Base-by-base conservation (phyloP, 2,888 invertebrate species). In the Eubasilissa splendida region DNA sequence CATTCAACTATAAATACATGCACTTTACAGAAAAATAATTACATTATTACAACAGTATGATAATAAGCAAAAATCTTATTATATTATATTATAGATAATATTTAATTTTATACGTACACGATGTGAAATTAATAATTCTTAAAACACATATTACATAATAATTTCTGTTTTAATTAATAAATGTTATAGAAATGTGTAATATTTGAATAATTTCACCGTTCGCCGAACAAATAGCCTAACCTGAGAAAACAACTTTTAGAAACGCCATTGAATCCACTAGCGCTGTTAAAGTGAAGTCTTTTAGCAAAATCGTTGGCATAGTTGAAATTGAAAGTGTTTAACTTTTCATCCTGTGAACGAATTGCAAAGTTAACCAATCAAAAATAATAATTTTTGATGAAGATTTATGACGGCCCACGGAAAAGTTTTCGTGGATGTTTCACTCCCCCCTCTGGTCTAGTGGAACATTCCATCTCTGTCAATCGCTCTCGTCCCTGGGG, bases 331-430 rank as follows among this genome's bases (percentile, higher is more conserved):
- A 74, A 79, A 74, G 79, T 79, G 56, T 65, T 65, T 63, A 74
- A 79, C 65, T 78, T 76, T 75, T 70, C 76, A 80, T 83, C 78
- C 79, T 78, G 83, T 79, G 80, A 82, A 79, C 82, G 82, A 78
- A 79, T 80, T 76, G 73, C 80, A 80, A 83, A 82, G 82, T 83
- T 82, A 77, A 70, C 79, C 83, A 83, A 83, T 83, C 83, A 82
- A 82, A 66, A 83, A 82, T 83, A 82, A 83, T 83, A 83, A 78
- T 83, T 82, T 78, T 79, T 82, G 82, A 83, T 83, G 83, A 83
- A 83, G 83, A 83, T 83, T 83, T 83, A 83, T 83, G 76, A 81
- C 70, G 70, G 53, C 54, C 70, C 70, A 70, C 70, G 70, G 54
- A 68, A 77, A 68, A 68, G 59, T 77, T 77, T 77, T 70, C 58